Evolutionary conservation across 2,888 invertebrate genomes (phyloP), one percentile per base, ranked within the genome.

Genomic region (Drosophila recens): DNA sequence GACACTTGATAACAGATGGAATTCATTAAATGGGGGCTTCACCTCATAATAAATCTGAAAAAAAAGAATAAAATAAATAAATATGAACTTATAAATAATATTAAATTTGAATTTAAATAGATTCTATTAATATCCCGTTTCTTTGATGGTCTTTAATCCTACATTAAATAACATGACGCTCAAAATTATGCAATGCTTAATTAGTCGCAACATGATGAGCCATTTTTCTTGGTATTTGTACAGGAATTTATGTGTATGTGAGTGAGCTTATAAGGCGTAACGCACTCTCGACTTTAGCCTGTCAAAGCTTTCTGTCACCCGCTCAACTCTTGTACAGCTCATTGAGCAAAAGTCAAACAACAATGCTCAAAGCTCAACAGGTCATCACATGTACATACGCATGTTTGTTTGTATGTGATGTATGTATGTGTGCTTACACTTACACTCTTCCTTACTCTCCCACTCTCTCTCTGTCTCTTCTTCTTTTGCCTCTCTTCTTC

Each of bases 141-240:
- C 5, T 34, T 40, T 13, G 0, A 9, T n/a, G 1, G 10, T 4
- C 13, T 13, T 30, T 49, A 36, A 20, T 15, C 49, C 23, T 23
- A n/a, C 36, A 57, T 65, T 45, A 20, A 13, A 52, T 54, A 49
- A 49, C 27, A 43, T 64, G 61, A 53, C 82, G 80, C 83, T 77
- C 63, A 42, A 69, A 80, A 72, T 74, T 80, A 82, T 80, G 80
- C 78, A 74, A 82, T 62, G 54, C 52, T 49, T 66, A 67, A 77
- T 82, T 68, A 68, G 46, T 27, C 61, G 27, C 30, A 45, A 20
- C 59, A 70, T 70, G 65, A 70, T 36, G 58, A 34, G 42, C 54
- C 54, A 61, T 11, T 48, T 61, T 52, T 46, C 10, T 23, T 6
- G 4, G 52, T 43, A 2, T 49, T 46, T 15, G 20, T 45, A 13